phyloP scores from a whole-genome alignment of 2,888 invertebrate species.

The Plutella xylostella region DNA sequence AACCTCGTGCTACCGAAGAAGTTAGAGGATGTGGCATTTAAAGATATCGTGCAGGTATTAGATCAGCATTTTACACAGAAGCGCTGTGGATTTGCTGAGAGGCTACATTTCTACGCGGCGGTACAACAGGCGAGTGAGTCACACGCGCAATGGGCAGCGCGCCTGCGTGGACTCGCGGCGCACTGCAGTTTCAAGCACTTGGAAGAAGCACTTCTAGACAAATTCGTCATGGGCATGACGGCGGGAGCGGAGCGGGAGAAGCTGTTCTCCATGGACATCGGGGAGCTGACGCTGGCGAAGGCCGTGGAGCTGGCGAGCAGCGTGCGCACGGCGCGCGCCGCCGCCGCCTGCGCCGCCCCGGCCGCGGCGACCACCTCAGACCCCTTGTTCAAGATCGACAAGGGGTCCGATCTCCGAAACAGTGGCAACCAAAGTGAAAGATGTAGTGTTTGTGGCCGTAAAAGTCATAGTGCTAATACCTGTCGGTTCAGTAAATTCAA shows the following conservation, averaged over 20 bases:
- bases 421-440: too few relatives aligned
- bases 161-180: constrained; percentile 11
- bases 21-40: neutral
- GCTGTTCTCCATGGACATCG: constrained; percentile 7
- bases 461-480: too few relatives aligned
- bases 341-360: too few relatives aligned
- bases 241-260: constrained; percentile 11
- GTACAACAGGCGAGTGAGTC: constrained; percentile 4
- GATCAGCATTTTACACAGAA: too few relatives aligned
- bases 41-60: neutral
- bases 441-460: too few relatives aligned
- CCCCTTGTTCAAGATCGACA: too few relatives aligned
- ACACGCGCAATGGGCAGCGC: constrained; percentile 10
- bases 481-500: too few relatives aligned
- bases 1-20: constrained; percentile 6
- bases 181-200: constrained; percentile 11
- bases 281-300: constrained; percentile 6
- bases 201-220: constrained; percentile 8
- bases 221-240: constrained; percentile 11
- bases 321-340: too few relatives aligned
- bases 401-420: too few relatives aligned
- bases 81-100: constrained; percentile 12
- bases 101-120: constrained; percentile 8
- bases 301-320: too few relatives aligned
- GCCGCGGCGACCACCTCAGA: too few relatives aligned